Base-by-base conservation (phyloP, 1,140 invertebrate species). In the Drosophila repletoides region DNA sequence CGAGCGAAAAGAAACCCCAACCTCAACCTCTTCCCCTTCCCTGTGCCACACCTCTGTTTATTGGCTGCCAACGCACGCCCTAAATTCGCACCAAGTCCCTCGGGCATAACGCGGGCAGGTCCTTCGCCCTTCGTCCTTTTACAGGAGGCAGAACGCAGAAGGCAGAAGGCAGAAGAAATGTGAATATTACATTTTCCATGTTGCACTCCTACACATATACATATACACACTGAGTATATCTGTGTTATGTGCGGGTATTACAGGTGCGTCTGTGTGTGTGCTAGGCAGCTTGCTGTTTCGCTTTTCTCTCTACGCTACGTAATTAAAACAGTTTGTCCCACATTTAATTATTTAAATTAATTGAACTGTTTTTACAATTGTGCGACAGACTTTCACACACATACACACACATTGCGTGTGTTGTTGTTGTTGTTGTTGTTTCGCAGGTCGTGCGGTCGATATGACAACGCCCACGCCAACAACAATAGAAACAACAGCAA, bases 301-400 rank as follows among this genome's bases (percentile, higher is more conserved):
- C 46, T 46, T 58, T 55, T 43, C 34, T 45, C n/a, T n/a, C 51
- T 28, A 53, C 29, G 72, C 72, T 67, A 68, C 72, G 74, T 84
- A 84, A 84, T 83, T 83, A 83, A 79, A 75, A 86, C 79, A 74
- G 71, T 86, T 86, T 75, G 79, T 52, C 60, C 49, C 75, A 68
- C 75, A 75, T 84, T 86, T 80, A 75, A 84, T 80, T 86, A 86
- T 84, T 84, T 84, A 86, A 86, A 86, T 72, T 79, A 86, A 86
- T 84, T 86, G 75, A 84, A 84, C 66, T 84, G 81, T 80, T 80
- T 86, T 84, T 80, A 80, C 75, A 86, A 83, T 68, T 73, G 65
- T 43, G 34, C 49, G 26, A 29, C 24, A 46, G 29, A 36, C 40
- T 46, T 17, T 22, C 7, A 15, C 7, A 45, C 14, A 52, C 21